phyloP scores from a whole-genome alignment of 2,113 vertebrate genomes.

The Corapipo altera region DNA sequence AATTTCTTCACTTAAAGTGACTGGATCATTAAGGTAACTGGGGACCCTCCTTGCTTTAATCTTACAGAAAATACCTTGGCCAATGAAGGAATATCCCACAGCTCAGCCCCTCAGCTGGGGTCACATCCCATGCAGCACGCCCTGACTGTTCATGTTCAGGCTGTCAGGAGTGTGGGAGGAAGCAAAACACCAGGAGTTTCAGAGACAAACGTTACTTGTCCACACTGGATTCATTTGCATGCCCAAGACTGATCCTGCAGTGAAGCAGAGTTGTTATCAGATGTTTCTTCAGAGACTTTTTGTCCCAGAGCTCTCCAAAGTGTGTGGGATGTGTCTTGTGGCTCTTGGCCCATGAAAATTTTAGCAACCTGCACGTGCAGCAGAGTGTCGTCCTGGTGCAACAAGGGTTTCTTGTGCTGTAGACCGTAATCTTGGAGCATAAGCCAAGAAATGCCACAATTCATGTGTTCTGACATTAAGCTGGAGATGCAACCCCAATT shows the following conservation, averaged over 20 bases:
- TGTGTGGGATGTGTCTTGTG: background rate
- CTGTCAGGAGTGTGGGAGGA: background rate
- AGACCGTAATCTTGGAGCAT: fast-evolving
- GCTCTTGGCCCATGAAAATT: background rate
- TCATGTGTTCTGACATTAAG: background rate
- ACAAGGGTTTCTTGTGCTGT: background rate
- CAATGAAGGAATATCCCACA: background rate
- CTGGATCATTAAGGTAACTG: background rate
- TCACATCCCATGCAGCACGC: background rate
- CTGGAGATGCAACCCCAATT: background rate
- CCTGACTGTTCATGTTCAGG: background rate
- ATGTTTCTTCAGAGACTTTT: background rate
- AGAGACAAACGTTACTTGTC: background rate
- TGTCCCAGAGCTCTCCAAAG: background rate
- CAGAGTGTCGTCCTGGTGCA: background rate
- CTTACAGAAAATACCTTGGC: background rate
- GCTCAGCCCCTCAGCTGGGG: background rate
- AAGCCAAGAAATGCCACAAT: background rate
- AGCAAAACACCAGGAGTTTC: background rate
- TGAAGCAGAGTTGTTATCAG: background rate
- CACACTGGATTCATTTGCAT: background rate
- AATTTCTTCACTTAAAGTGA: background rate
- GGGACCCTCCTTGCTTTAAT: background rate
- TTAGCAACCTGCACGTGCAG: background rate
- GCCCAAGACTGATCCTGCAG: background rate